Percentiles rank a stretch among this genome's conserved stretches.
Conservation (phyloP, 2,113 vertebrate genomes). For the Podarcis cretensis region DNA sequence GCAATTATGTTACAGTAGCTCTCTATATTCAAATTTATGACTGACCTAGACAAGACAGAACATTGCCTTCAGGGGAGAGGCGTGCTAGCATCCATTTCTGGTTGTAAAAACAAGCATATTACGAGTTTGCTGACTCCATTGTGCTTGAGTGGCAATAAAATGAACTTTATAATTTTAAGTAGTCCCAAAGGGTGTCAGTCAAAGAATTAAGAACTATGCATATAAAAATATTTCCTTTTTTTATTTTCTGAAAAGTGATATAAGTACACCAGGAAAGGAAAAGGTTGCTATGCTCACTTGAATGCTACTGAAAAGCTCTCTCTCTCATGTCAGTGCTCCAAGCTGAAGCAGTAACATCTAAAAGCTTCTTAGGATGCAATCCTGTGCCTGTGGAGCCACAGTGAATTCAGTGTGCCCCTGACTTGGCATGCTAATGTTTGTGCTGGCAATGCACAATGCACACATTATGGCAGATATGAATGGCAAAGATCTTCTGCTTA, state of each 20-base stretch:
- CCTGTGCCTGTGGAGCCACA: too few species aligned
- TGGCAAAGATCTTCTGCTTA: background rate
- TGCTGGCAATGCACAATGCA: background rate
- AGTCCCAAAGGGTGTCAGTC: background rate
- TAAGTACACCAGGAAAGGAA: background rate
- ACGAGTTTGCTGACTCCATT: background rate
- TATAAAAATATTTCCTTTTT: background rate
- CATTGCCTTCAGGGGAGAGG: background rate
- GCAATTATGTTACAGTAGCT: too few species aligned
- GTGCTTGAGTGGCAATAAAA: background rate
- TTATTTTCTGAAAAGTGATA: background rate
- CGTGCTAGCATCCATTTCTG: background rate
- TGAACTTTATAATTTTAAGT: background rate
- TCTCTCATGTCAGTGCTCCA: background rate
- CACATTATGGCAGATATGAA: background rate
- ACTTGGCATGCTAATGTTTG: background rate
- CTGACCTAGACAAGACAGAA: background rate
- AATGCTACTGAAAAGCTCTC: background rate
- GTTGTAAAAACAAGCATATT: background rate
- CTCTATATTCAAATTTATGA: background rate
- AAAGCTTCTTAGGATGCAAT: background rate
- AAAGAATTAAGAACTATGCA: background rate
- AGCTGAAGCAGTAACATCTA: background rate
- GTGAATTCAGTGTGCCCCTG: background rate
- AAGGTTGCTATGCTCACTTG: background rate